phyloP scores from a whole-genome alignment of 2,113 vertebrate species.

The Tyrannus savana region DNA sequence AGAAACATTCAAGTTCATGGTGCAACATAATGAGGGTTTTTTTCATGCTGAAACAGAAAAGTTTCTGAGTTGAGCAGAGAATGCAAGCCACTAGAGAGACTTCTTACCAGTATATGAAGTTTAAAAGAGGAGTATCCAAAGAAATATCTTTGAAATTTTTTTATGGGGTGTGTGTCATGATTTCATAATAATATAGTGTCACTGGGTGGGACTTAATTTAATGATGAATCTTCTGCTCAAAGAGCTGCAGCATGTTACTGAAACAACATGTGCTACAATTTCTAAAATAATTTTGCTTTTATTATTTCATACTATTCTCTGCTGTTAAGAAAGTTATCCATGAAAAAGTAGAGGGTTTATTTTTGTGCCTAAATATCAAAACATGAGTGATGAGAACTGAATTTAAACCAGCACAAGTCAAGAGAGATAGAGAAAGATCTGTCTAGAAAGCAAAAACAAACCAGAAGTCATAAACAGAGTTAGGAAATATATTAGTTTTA shows the following conservation, averaged over 20 bases:
- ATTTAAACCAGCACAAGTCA: background rate
- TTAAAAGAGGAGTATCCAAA: background rate
- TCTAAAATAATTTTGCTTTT: background rate
- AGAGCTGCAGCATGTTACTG: background rate
- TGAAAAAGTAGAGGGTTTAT: background rate
- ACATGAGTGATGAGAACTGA: background rate
- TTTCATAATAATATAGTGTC: background rate
- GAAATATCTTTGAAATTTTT: background rate
- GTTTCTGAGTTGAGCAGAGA: background rate
- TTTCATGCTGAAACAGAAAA: background rate
- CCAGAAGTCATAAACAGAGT: background rate
- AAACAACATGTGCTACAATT: background rate
- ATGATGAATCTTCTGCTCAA: background rate
- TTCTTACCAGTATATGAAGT: background rate
- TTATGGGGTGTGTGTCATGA: background rate
- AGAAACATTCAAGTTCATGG: background rate
- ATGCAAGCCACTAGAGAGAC: background rate
- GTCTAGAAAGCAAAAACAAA: background rate
- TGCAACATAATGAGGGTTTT: background rate
- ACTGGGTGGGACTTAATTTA: background rate
- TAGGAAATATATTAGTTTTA: background rate
- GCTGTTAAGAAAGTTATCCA: background rate
- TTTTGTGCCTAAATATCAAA: background rate
- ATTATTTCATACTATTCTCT: background rate
- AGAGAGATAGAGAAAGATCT: background rate